Evolutionary conservation across 1,140 invertebrate species (phyloP).

Genomic region (Helicoverpa zea): DNA sequence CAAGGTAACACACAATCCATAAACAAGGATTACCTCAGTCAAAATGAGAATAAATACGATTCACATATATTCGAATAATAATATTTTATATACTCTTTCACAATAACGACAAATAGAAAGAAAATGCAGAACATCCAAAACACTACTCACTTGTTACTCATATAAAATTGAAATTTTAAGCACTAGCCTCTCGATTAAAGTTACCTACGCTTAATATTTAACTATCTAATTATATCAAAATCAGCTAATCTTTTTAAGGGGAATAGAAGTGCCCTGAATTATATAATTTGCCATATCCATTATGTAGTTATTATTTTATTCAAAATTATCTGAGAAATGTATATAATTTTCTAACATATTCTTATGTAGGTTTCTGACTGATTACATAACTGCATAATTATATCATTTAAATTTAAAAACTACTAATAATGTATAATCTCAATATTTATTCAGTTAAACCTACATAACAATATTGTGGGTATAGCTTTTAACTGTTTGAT

Average conservation of each 20-base stretch:
- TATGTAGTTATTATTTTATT: conserved; percentile 51
- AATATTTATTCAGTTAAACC: conserved; percentile 39
- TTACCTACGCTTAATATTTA: conserved; percentile 57
- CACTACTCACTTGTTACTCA: conserved; percentile 38
- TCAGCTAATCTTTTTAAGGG: conserved; percentile 59
- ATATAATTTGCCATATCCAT: conserved; percentile 44
- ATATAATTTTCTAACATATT: conserved; percentile 30
- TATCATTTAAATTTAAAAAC: conserved; percentile 4
- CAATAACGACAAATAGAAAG: conserved; percentile 56
- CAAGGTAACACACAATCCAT: conserved; percentile 68
- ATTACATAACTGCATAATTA: conserved; percentile 21
- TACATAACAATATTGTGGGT: conserved; percentile 33
- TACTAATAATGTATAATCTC: conserved; percentile 33
- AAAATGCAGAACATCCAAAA: conserved; percentile 39
- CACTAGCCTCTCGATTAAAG: conserved; percentile 58
- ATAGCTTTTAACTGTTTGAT: conserved; percentile 8
- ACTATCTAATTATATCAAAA: conserved; percentile 60
- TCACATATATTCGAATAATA: conserved; percentile 24
- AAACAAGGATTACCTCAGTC: conserved; percentile 62
- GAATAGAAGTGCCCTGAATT: conserved; percentile 55
- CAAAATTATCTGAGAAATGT: conserved; percentile 37
- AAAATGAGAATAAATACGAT: conserved; percentile 60
- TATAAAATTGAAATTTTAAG: conserved; percentile 63
- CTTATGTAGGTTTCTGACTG: conserved; percentile 40
- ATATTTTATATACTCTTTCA: conserved; percentile 51